Base-by-base conservation (phyloP, 1,140 invertebrate species). In the Agraylea sexmaculata region DNA sequence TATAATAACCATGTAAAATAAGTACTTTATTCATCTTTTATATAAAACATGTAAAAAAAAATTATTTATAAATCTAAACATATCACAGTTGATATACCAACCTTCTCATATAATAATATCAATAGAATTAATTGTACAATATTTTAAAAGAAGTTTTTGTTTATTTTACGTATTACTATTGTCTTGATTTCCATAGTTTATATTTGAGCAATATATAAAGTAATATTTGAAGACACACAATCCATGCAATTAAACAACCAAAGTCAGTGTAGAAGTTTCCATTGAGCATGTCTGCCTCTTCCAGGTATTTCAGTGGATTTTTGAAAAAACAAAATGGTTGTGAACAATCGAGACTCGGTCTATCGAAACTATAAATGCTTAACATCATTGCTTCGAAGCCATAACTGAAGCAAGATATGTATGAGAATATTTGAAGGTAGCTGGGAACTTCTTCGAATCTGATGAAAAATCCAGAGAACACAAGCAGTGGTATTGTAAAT, bases 381-480 rank as follows among this genome's bases (percentile, higher is more conserved):
- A 84, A 72, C 18, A 88, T 54, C 1, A 79, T 64, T 2, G 82
- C 80, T 57, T 89, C 84, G 51, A 87, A 87, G 0, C 76, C 71
- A 37, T 87, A 89, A 52, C 83, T 72, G 46, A 87, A 83, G 54
- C 85, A 87, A 16, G 83, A 87, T 2, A 84, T 56, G 43, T 73
- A 66, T 16, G 80, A 75, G 4, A 90, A 60, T 46, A 77, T 77
- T 31, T 74, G 70, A 34, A 91, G 61, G 49, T 80, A 86, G 2
- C 56, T 49, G 0, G 83, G 76, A 35, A 90, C 73, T 40, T 87
- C 85, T 10, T 70, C 62, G 52, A 88, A 73, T 33, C 79, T 80
- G 11, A 90, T 73, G 56, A 90, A 89, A 59, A 88, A 91, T 25
- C 87, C 87, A 0, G 78, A 77, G 54, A 83, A 89, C 34, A 91